Evolutionary conservation across 1,140 invertebrate species (phyloP).

Genomic region (Anoplophora glabripennis): DNA sequence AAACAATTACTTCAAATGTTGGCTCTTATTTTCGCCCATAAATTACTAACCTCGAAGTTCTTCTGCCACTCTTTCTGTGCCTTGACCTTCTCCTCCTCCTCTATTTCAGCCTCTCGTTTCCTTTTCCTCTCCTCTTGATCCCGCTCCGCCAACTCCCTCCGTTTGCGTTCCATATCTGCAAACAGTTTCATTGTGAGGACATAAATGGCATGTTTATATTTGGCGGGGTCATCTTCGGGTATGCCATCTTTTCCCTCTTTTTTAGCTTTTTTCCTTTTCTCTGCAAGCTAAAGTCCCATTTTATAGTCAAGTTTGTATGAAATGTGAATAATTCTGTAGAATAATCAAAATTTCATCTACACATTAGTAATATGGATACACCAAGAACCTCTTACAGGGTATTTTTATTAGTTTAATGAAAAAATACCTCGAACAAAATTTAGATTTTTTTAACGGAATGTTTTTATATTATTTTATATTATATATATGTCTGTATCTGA

Average conservation of each 20-base stretch:
- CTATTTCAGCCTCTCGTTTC: conserved; percentile 91
- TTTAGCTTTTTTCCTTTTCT: conserved; percentile 92
- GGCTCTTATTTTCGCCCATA: too few species aligned
- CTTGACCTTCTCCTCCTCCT: conserved; percentile 85
- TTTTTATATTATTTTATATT: too few species aligned
- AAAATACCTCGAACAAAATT: too few species aligned
- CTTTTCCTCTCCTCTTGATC: conserved; percentile 93
- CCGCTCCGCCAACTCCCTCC: conserved; percentile 79
- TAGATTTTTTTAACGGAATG: too few species aligned
- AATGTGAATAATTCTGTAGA: too few species aligned
- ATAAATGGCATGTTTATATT: conserved; percentile 92
- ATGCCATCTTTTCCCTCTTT: conserved; percentile 86
- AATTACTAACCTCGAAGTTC: conserved; percentile 82
- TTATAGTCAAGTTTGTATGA: too few species aligned
- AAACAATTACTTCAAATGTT: too few species aligned
- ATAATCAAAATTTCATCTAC: too few species aligned
- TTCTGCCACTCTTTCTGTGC: conserved; percentile 94
- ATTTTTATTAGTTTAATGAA: too few species aligned
- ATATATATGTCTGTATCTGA: too few species aligned
- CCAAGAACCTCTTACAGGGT: too few species aligned
- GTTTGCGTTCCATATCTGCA: conserved; percentile 91
- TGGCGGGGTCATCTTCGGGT: conserved; percentile 92
- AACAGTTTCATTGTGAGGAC: conserved; percentile 98
- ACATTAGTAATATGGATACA: too few species aligned
- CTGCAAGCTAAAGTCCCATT: conserved; percentile 68